Percentiles rank a stretch among this genome's conserved stretches.
Conservation (phyloP, 2,888 invertebrate species). For the Pammene fasciana region DNA sequence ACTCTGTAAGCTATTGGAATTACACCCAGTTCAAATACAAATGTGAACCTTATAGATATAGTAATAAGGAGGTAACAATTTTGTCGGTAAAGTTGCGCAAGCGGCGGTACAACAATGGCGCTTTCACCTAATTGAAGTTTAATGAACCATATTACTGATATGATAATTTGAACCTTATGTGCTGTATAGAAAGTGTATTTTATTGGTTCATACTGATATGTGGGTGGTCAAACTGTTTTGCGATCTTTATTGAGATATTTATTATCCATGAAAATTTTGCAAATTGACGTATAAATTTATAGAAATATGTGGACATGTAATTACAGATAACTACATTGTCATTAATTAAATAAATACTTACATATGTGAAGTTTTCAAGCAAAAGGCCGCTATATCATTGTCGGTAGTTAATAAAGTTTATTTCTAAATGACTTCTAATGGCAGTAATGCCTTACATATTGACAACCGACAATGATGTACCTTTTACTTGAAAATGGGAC, state of each 20-base stretch:
- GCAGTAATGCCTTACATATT: too few relatives aligned
- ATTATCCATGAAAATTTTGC: neutral
- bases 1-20: neutral
- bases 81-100: slow-evolving; percentile 44
- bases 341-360: too few relatives aligned
- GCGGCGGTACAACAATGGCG: slow-evolving; percentile 50
- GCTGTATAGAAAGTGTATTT: neutral
- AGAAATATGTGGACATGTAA: too few relatives aligned
- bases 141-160: slow-evolving; percentile 38
- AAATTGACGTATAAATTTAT: too few relatives aligned
- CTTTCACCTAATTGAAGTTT: slow-evolving; percentile 54
- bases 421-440: too few relatives aligned
- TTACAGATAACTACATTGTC: too few relatives aligned
- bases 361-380: too few relatives aligned
- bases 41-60: slow-evolving; percentile 3
- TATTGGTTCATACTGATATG: neutral
- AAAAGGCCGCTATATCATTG: too few relatives aligned
- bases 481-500: too few relatives aligned
- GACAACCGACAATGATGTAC: too few relatives aligned
- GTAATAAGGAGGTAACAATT: neutral
- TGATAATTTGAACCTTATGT: slow-evolving; percentile 1
- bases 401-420: too few relatives aligned
- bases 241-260: neutral
- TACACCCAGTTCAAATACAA: neutral
- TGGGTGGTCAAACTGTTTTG: neutral